Percentiles rank a stretch among this genome's conserved stretches.
Conservation (phyloP, 2,113 vertebrate species). For the Piprites chloris region DNA sequence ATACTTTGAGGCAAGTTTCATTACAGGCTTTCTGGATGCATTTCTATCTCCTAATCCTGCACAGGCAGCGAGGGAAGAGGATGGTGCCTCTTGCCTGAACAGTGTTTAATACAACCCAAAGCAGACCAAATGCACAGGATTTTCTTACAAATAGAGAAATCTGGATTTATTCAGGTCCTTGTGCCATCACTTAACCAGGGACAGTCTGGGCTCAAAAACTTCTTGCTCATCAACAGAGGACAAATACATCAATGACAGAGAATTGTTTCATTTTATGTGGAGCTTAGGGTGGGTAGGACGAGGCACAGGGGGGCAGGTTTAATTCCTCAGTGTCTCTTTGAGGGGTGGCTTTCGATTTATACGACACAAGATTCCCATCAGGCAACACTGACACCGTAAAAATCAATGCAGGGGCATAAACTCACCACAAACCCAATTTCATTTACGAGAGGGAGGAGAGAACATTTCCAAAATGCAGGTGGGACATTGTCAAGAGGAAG, state of each 20-base stretch:
- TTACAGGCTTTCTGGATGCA: background rate
- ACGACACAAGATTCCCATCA: background rate
- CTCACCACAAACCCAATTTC: background rate
- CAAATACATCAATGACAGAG: background rate
- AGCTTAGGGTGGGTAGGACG: background rate
- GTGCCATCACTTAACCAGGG: background rate
- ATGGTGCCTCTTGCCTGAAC: background rate
- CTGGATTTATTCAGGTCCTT: background rate
- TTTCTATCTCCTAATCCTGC: background rate
- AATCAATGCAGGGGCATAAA: rapidly evolving
- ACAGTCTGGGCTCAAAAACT: background rate
- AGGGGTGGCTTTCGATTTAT: background rate
- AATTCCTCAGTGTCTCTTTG: background rate
- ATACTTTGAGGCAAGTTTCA: background rate
- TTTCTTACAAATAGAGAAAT: background rate
- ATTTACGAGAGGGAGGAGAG: background rate
- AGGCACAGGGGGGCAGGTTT: background rate
- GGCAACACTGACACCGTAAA: background rate
- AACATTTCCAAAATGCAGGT: background rate
- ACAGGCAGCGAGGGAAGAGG: background rate
- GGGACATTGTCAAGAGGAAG: background rate
- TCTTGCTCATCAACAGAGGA: background rate
- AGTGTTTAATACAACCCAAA: background rate
- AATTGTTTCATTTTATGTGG: background rate
- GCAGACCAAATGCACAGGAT: background rate